phyloP scores from a whole-genome alignment of 2,113 vertebrate genomes.

The Mungos mungo region DNA sequence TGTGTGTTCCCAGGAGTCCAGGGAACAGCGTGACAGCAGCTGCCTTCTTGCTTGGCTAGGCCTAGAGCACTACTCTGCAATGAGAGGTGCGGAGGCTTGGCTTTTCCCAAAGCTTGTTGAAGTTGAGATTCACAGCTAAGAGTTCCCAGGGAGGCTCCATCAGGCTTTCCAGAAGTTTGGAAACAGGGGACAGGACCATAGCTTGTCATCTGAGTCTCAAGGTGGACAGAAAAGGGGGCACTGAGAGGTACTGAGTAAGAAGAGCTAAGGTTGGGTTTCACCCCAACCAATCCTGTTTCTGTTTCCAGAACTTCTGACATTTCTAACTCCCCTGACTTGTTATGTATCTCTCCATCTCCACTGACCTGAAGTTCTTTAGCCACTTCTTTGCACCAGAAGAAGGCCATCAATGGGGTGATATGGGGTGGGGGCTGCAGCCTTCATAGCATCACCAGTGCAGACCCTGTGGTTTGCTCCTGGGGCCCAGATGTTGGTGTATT shows the following conservation, averaged over 20 bases:
- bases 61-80: neutral
- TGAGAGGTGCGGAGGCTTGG: neutral
- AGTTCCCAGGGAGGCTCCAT: neutral
- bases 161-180: neutral
- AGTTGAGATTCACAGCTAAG: neutral
- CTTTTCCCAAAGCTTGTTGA: neutral
- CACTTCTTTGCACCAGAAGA: neutral
- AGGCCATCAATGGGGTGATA: neutral
- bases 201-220: neutral
- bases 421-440: neutral
- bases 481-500: neutral
- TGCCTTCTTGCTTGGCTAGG: neutral
- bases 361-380: neutral
- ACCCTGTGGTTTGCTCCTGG: rapidly evolving
- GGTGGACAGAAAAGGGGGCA: neutral
- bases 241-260: neutral
- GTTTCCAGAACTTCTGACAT: neutral
- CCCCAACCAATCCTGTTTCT: neutral
- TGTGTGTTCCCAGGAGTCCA: neutral
- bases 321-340: neutral
- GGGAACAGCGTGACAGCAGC: rapidly evolving
- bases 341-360: neutral
- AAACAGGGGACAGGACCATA: neutral
- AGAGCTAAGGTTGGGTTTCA: neutral
- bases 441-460: rapidly evolving